phyloP scores from a whole-genome alignment of 2,888 invertebrate genomes.

The Cremastinae sp. region DNA sequence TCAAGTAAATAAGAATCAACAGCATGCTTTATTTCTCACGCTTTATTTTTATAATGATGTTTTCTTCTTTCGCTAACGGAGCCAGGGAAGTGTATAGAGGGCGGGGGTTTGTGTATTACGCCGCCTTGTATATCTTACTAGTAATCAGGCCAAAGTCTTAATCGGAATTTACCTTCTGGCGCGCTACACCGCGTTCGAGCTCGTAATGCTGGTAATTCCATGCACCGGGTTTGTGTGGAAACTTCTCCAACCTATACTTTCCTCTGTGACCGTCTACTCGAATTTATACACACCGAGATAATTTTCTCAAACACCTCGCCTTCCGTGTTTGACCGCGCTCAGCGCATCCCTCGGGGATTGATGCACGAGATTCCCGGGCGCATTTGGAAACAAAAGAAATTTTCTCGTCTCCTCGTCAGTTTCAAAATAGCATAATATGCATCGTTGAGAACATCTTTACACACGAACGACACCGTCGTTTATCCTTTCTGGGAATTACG shows the following conservation, averaged over 20 bases:
- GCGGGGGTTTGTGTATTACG: slow-evolving; percentile 51
- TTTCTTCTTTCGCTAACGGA: not conserved
- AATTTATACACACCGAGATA: slow-evolving; percentile 4
- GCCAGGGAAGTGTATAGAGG: slow-evolving; percentile 32
- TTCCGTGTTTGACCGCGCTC: slow-evolving; percentile 55
- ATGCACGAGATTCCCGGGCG: slow-evolving; percentile 28
- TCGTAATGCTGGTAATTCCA: slow-evolving; percentile 64
- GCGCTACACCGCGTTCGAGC: slow-evolving; percentile 60
- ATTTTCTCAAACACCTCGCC: slow-evolving; percentile 12
- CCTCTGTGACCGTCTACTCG: not conserved
- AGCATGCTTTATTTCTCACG: not conserved
- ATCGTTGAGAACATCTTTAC: no score
- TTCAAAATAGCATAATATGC: no score
- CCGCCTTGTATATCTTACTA: slow-evolving; percentile 57
- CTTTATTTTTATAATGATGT: not conserved
- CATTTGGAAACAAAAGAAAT: slow-evolving; percentile 3
- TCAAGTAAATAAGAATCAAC: not conserved
- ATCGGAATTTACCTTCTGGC: slow-evolving; percentile 64
- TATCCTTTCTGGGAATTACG: slow-evolving; percentile 69
- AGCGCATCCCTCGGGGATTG: slow-evolving; percentile 56
- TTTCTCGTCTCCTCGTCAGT: slow-evolving; percentile 47
- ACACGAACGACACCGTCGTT: slow-evolving; percentile 63
- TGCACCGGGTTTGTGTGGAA: slow-evolving; percentile 55
- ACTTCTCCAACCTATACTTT: slow-evolving; percentile 47
- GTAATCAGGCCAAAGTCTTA: slow-evolving; percentile 65